Evolutionary conservation across 2,113 vertebrate species (phyloP).

Genomic region (Gallinago media): DNA sequence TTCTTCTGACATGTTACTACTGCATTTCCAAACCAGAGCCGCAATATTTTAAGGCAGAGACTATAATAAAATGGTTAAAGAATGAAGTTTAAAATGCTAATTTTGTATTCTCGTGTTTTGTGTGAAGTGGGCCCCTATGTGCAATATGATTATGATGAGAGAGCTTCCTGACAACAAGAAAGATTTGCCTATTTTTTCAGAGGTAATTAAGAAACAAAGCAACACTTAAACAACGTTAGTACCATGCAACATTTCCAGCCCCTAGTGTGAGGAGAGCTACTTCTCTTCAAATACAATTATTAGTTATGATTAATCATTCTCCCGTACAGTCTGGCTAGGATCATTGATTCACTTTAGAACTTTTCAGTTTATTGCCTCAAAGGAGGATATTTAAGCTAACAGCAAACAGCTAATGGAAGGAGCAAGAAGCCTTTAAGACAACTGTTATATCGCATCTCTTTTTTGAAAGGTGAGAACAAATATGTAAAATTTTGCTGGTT

Average conservation of each 20-base stretch:
- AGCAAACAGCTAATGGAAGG: background rate
- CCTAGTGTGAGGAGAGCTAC: background rate
- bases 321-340: background rate
- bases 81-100: conserved; percentile 1
- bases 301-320: conserved; percentile 5
- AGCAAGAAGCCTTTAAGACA: no score
- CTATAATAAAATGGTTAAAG: background rate
- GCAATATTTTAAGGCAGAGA: background rate
- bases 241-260: background rate
- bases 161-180: background rate
- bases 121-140: background rate
- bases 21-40: background rate
- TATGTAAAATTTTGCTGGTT: background rate
- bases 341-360: background rate
- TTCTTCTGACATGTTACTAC: background rate
- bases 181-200: conserved; percentile 4
- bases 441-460: no score
- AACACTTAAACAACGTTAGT: background rate
- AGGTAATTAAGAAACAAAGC: conserved; percentile 36
- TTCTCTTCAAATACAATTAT: background rate
- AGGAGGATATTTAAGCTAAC: background rate
- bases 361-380: background rate
- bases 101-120: background rate
- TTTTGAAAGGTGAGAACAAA: no score
- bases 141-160: background rate